A percentile compares a stretch with the other conserved stretches of the same genome.
Conservation (phyloP, 2,113 vertebrate species). For the Upupa epops region DNA sequence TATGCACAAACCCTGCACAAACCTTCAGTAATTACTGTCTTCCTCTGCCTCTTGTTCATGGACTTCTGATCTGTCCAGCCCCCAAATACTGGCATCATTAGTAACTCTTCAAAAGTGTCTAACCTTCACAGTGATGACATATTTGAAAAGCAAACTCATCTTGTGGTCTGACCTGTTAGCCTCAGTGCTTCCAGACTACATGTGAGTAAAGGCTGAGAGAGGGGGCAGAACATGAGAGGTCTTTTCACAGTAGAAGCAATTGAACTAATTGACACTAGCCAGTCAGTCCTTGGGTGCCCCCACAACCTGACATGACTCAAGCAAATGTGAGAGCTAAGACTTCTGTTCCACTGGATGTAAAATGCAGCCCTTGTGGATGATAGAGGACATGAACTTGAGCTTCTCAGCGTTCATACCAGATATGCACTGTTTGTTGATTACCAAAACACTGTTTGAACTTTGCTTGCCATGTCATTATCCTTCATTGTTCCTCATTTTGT, state of each 20-base stretch:
- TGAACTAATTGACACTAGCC: background rate
- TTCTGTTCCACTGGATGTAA: background rate
- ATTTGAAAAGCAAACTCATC: background rate
- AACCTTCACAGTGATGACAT: background rate
- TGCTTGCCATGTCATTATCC: background rate
- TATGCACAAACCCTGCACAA: background rate
- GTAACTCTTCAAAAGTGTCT: background rate
- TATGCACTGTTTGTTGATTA: background rate
- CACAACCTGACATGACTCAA: background rate
- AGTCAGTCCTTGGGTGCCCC: background rate
- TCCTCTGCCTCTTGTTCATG: background rate
- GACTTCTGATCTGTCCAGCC: background rate
- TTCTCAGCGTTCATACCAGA: background rate
- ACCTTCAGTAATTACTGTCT: background rate
- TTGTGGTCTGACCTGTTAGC: background rate
- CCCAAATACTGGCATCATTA: background rate
- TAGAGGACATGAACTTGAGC: background rate
- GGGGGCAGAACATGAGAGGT: background rate
- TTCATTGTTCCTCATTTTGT: background rate
- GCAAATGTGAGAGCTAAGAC: background rate
- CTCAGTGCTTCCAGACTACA: fast-evolving
- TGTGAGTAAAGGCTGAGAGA: background rate
- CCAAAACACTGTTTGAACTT: background rate
- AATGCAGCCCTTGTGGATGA: background rate
- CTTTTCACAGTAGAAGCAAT: background rate